These are phyloP conservation scores for Pogonognathellus flavescens DNA, from an alignment of 1,140 invertebrate genomes.

Conservation along the genomic window DNA sequence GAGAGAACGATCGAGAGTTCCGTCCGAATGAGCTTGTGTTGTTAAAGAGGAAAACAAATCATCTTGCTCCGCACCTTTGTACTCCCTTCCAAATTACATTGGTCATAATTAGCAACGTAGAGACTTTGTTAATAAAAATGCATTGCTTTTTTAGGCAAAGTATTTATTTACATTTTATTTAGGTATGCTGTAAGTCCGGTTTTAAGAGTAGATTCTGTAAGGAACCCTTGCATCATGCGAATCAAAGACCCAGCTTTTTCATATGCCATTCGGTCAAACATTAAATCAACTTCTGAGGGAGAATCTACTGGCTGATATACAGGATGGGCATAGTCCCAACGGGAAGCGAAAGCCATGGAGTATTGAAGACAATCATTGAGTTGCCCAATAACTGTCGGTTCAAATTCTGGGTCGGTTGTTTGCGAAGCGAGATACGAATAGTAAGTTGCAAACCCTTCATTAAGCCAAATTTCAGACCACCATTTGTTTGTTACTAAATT, in stretches of 20 bases:
- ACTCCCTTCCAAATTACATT: slow-evolving; percentile 72
- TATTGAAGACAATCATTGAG: slow-evolving; percentile 27
- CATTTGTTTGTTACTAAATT: slow-evolving; percentile 73
- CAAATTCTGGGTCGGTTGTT: not conserved
- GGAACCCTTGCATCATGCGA: slow-evolving; percentile 73
- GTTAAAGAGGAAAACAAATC: slow-evolving; percentile 80
- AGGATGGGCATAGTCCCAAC: slow-evolving; percentile 32
- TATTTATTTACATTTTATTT: slow-evolving; percentile 65
- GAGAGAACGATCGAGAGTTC: slow-evolving; percentile 74
- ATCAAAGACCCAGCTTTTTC: slow-evolving; percentile 69
- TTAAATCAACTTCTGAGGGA: slow-evolving; percentile 44
- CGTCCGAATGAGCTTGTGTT: slow-evolving; percentile 72
- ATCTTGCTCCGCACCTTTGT: slow-evolving; percentile 78
- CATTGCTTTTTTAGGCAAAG: no score
- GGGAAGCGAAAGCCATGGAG: slow-evolving; percentile 39
- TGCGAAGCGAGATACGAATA: slow-evolving; percentile 1
- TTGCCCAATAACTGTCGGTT: not conserved
- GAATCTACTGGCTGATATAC: slow-evolving; percentile 9
- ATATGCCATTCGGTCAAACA: slow-evolving; percentile 63
- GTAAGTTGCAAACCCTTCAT: slow-evolving; percentile 60
- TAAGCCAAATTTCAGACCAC: slow-evolving; percentile 69
- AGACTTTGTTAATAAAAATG: not conserved
- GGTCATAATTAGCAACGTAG: not conserved
- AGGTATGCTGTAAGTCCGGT: slow-evolving; percentile 69
- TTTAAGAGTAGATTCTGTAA: slow-evolving; percentile 71